Base-by-base conservation (phyloP, 2,888 invertebrate genomes). In the Apotomis betuletana region DNA sequence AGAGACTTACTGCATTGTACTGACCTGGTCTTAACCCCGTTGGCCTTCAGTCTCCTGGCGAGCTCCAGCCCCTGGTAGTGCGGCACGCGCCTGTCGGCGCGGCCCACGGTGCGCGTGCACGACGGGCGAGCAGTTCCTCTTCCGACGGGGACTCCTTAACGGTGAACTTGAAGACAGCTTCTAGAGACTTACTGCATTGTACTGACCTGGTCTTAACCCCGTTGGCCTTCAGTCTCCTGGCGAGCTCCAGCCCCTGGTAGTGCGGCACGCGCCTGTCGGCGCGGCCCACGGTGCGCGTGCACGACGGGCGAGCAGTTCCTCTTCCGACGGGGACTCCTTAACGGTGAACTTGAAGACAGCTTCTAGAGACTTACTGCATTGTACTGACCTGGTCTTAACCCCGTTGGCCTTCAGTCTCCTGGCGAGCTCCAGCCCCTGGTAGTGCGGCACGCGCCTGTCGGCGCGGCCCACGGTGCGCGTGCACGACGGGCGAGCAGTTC, bases 201-300 rank as follows among this genome's bases (percentile, higher is more conserved):
- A n/a, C n/a, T n/a, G n/a, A n/a, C n/a, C n/a, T n/a, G n/a, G n/a
- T n/a, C n/a, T n/a, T 58, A 57, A 72, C 65, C 12, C 74, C 74
- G 76, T 96, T 95, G 0, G 96, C 95, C 83, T 95, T 94, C 64
- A 97, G 87, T 74, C 95, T 92, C 77, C 95, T 92, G 77, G 96
- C 96, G 85, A 96, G 96, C 80, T 96, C 94, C 75, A 95, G 86
- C 0, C 96, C 96, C 89, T 97, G 97, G 81, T 94, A 94, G 8
- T 94, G 90, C 0, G 98, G 97, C 36, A 98, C 98, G 38, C 98
- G 90, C 68, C 95, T 91, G 90, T 99, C 98, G 76, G 95, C 96
- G 44, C 94, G 94, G 1, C 98, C 98, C 69, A 98, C 94, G 94
- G 76, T 96, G 95, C 0, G 94, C 95, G 82, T 96, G 94, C 41